A percentile compares a stretch with the other conserved stretches of the same genome.
Conservation (phyloP, 2,113 vertebrate genomes). For the Gymnocephalus cernua region DNA sequence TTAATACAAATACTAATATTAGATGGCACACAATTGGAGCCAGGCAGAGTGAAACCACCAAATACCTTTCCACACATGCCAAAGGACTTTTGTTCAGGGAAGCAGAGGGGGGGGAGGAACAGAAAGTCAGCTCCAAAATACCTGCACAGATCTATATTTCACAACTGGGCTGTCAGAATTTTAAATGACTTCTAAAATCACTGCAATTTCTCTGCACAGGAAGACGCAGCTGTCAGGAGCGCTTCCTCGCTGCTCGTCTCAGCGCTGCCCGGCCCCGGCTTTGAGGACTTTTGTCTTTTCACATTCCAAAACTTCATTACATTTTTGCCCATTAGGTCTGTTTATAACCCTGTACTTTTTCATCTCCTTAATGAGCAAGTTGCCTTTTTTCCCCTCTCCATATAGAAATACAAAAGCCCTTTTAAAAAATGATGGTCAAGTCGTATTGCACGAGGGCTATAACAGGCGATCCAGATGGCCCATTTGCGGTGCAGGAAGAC, state of each 20-base stretch:
- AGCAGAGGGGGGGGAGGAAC: background rate
- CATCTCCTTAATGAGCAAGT: constrained; percentile 70
- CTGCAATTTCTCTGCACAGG: constrained; percentile 42
- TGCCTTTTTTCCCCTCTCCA: constrained; percentile 50
- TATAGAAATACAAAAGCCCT: constrained; percentile 65
- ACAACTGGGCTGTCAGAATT: constrained; percentile 59
- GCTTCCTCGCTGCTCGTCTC: constrained; percentile 26
- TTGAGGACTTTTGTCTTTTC: constrained; percentile 34
- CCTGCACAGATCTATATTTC: constrained; percentile 66
- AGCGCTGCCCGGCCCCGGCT: background rate
- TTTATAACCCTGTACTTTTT: constrained; percentile 71
- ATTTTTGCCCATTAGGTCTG: constrained; percentile 60
- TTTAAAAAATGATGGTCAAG: constrained; percentile 74
- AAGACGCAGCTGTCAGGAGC: constrained; percentile 33
- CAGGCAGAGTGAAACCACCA: constrained; percentile 37
- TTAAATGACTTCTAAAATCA: constrained; percentile 61
- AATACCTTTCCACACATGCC: constrained; percentile 27
- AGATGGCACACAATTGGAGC: constrained; percentile 74
- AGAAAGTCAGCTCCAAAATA: constrained; percentile 49
- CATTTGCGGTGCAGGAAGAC: constrained; percentile 65
- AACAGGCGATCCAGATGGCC: constrained; percentile 80
- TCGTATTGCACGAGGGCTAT: constrained; percentile 61
- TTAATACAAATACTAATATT: constrained; percentile 87
- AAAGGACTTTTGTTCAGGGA: constrained; percentile 29
- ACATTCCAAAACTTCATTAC: constrained; percentile 57